A percentile compares a stretch with the other conserved stretches of the same genome.
Conservation (phyloP, 2,797 vertebrate genomes). For the Liparis tanakae region DNA sequence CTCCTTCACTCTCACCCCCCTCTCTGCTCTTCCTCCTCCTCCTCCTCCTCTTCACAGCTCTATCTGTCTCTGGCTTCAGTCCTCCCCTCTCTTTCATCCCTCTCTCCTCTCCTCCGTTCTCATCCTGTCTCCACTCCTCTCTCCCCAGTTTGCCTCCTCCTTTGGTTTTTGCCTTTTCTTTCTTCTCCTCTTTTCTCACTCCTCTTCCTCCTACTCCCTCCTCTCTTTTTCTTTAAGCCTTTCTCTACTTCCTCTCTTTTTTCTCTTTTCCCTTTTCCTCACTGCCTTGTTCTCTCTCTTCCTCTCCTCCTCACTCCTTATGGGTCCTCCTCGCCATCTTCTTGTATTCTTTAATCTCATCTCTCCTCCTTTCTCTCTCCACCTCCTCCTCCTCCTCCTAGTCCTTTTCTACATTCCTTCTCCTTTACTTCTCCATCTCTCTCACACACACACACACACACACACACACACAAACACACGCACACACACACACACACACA, state of each 20-base stretch:
- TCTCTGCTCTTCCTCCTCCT: background rate
- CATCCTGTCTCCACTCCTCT: background rate
- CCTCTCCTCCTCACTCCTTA: background rate
- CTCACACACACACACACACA: no score
- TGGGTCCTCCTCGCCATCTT: background rate
- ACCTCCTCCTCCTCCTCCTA: no score
- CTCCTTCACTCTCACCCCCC: slow-evolving; percentile 26
- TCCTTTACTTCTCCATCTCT: background rate
- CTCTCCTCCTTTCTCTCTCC: background rate
- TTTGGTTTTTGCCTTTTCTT: background rate
- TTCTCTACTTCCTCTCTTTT: no score
- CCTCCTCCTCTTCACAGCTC: slow-evolving; percentile 32
- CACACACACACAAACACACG: no score
- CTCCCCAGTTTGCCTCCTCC: no score
- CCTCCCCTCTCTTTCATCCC: slow-evolving; percentile 42
- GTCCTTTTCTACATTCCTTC: background rate
- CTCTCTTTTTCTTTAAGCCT: no score
- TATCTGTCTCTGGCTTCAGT: slow-evolving; percentile 33
- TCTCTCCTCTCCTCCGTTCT: slow-evolving; percentile 2
- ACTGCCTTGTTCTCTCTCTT: no score
- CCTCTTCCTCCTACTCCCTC: no score
- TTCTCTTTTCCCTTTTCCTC: no score
- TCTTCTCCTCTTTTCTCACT: background rate
- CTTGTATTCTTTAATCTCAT: background rate
- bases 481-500: no score